Evolutionary conservation across 2,113 vertebrate genomes (phyloP).

Genomic region (Neolamprologus fasciatus): DNA sequence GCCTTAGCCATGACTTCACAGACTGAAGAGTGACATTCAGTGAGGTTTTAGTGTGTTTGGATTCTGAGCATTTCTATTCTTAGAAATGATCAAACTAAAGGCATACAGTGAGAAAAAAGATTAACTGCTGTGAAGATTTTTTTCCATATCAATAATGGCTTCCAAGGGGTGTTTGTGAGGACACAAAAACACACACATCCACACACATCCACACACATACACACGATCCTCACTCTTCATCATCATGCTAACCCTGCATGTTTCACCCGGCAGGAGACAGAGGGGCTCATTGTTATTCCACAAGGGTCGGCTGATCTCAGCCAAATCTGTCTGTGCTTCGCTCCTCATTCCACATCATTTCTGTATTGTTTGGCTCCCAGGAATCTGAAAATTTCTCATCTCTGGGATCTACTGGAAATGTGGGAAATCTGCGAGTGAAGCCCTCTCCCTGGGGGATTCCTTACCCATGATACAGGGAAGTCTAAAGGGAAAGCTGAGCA

Average conservation of each 20-base stretch:
- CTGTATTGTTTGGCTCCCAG: conserved; percentile 53
- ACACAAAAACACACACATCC: neutral
- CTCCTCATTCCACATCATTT: conserved; percentile 58
- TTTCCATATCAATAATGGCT: conserved; percentile 13
- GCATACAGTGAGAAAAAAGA: conserved; percentile 1
- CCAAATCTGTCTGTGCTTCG: conserved; percentile 56
- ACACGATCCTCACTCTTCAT: conserved; percentile 35
- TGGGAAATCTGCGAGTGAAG: conserved; percentile 47
- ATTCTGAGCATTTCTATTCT: conserved; percentile 20
- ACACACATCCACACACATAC: neutral
- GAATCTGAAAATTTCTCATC: conserved; percentile 56
- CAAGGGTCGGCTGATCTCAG: conserved; percentile 58
- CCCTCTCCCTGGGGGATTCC: conserved; percentile 20
- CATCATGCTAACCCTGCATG: conserved; percentile 54
- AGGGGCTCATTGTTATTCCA: conserved; percentile 68
- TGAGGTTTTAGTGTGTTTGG: conserved; percentile 23
- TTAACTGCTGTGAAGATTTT: conserved; percentile 2
- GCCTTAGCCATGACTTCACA: conserved; percentile 20
- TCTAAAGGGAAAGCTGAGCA: conserved; percentile 27
- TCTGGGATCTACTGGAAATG: conserved; percentile 49
- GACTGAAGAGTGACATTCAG: conserved; percentile 17
- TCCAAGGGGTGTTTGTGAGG: conserved; percentile 7
- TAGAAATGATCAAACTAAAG: conserved; percentile 40
- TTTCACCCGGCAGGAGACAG: conserved; percentile 53
- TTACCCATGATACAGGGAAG: neutral